Conservation (phyloP, 2,113 vertebrate species). For the Erythrocercus mccallii region DNA sequence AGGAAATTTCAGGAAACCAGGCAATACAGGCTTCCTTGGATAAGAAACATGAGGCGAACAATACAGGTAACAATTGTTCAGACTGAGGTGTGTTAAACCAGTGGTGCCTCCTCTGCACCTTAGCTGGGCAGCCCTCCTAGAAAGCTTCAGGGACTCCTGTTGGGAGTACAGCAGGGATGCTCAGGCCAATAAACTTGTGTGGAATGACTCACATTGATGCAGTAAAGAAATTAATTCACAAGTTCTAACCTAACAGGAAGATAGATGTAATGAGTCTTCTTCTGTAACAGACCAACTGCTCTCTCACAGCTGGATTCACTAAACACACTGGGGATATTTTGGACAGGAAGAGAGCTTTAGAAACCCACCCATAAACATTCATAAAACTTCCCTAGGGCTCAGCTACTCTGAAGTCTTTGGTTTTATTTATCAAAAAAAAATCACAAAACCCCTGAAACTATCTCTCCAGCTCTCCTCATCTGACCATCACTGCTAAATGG, state of each 20-base stretch:
- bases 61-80: not conserved
- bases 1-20: not conserved
- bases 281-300: conserved; percentile 45
- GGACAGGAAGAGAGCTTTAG: conserved; percentile 9
- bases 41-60: not conserved
- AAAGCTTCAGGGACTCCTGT: not conserved
- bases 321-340: conserved; percentile 19
- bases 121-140: not conserved
- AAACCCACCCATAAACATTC: conserved; percentile 14
- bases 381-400: not conserved
- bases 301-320: conserved; percentile 54
- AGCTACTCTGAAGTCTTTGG: not conserved
- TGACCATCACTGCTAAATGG: not conserved
- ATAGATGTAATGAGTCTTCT: conserved; percentile 45
- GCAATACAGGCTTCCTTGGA: not conserved
- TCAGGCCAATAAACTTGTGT: not conserved
- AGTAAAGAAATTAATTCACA: conserved; percentile 54
- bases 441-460: not conserved
- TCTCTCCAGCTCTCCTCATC: not conserved
- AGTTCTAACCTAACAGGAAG: conserved; percentile 40
- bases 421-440: not conserved
- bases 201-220: conserved; percentile 12
- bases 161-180: not conserved
- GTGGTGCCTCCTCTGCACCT: not conserved
- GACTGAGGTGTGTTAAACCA: not conserved